Conservation (phyloP, 2,888 invertebrate genomes). For the Oligia latruncula region DNA sequence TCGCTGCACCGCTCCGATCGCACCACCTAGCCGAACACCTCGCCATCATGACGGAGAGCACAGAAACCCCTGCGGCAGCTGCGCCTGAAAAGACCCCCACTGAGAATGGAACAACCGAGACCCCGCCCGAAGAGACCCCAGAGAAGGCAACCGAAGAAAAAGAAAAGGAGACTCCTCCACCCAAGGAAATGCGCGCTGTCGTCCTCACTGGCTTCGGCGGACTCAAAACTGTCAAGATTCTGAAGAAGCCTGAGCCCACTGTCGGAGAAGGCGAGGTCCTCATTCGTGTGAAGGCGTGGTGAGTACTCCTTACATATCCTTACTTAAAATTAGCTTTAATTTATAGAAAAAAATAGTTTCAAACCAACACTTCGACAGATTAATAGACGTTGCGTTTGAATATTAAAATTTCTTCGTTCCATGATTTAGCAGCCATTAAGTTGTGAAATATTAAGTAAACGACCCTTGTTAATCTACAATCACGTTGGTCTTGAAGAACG, state of each 20-base stretch:
- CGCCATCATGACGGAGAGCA: constrained; percentile 88
- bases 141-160: constrained; percentile 90
- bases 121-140: constrained; percentile 87
- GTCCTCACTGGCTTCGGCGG: constrained; percentile 96
- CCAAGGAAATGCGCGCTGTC: constrained; percentile 96
- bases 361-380: constrained; percentile 1
- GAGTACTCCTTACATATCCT: constrained; percentile 84
- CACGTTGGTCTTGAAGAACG: constrained; percentile 20
- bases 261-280: constrained; percentile 94
- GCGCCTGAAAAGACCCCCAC: constrained; percentile 90
- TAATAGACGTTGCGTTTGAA: constrained; percentile 56
- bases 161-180: constrained; percentile 88
- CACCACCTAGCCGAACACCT: constrained; percentile 68
- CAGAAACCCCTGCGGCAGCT: constrained; percentile 87
- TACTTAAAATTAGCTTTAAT: constrained; percentile 21
- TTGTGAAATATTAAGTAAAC: constrained; percentile 40
- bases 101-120: constrained; percentile 87
- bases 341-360: neutral
- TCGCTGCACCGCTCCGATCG: constrained; percentile 80
- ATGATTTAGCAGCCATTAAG: constrained; percentile 10
- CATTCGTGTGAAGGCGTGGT: constrained; percentile 96
- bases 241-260: constrained; percentile 94
- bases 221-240: constrained; percentile 95
- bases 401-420: constrained; percentile 19
- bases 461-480: constrained; percentile 7